phyloP scores from a whole-genome alignment of 2,113 vertebrate genomes.

The Actenoides lindsayi region DNA sequence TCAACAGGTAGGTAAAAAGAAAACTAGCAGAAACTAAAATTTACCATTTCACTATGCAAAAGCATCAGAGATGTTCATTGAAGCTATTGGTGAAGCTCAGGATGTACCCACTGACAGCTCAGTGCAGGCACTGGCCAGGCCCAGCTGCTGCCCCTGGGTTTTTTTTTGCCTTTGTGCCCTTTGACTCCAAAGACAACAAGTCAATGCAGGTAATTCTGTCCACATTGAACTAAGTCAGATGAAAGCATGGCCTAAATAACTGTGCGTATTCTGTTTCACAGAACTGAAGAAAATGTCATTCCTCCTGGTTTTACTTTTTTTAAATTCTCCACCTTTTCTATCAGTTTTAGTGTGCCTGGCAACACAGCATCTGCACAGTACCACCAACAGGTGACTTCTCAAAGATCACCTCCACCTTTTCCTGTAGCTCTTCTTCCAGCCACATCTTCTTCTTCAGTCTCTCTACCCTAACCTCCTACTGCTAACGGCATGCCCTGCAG shows the following conservation, averaged over 20 bases:
- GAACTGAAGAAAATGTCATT: background rate
- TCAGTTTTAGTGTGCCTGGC: background rate
- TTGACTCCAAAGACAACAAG: background rate
- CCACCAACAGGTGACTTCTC: background rate
- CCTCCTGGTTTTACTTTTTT: background rate
- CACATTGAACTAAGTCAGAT: background rate
- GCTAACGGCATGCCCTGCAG: background rate
- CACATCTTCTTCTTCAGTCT: background rate
- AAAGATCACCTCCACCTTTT: background rate
- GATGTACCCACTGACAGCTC: background rate
- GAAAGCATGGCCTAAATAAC: background rate
- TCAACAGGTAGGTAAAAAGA: background rate
- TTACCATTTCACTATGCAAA: background rate
- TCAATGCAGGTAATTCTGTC: background rate
- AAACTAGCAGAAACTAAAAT: background rate
- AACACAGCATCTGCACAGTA: background rate
- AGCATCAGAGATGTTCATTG: background rate
- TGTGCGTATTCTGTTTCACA: background rate
- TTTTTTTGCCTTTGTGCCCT: background rate
- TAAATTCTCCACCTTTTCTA: rapidly evolving
- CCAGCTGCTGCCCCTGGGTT: background rate
- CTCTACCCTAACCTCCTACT: background rate
- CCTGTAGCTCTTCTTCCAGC: background rate
- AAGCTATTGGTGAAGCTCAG: background rate
- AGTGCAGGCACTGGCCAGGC: rapidly evolving